These are phyloP conservation scores for Chloropsis hardwickii DNA, from an alignment of 2,113 vertebrate species.

Conservation along the genomic window DNA sequence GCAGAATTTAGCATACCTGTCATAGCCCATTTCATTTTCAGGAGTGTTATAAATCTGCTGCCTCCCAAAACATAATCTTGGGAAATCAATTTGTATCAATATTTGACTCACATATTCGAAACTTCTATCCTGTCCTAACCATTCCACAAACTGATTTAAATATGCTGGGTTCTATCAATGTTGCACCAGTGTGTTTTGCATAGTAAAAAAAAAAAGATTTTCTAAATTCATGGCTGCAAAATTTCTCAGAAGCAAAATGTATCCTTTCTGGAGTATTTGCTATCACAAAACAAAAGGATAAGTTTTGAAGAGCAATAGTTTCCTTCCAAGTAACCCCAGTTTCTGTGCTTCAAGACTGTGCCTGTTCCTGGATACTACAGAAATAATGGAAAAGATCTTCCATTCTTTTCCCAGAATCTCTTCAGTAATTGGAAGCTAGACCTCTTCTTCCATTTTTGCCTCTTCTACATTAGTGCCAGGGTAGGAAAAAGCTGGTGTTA, in stretches of 20 bases:
- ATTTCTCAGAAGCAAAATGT: not conserved
- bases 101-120: not conserved
- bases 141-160: not conserved
- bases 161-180: not conserved
- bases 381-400: not conserved
- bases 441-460: not conserved
- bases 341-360: not conserved
- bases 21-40: constrained; percentile 41
- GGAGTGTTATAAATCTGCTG: not conserved
- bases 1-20: constrained; percentile 48
- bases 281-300: not conserved
- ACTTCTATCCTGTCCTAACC: not conserved
- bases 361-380: not conserved
- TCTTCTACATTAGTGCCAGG: not conserved
- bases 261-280: not conserved
- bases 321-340: not conserved
- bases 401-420: not conserved
- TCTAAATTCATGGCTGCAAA: not conserved
- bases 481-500: not conserved
- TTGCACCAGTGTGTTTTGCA: not conserved
- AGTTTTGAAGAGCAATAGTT: not conserved
- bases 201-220: not conserved
- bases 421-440: not conserved
- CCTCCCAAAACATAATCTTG: not conserved
- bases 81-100: not conserved